These are phyloP conservation scores for Triplophysa dalaica DNA, from an alignment of 2,113 vertebrate species.

Conservation along the genomic window DNA sequence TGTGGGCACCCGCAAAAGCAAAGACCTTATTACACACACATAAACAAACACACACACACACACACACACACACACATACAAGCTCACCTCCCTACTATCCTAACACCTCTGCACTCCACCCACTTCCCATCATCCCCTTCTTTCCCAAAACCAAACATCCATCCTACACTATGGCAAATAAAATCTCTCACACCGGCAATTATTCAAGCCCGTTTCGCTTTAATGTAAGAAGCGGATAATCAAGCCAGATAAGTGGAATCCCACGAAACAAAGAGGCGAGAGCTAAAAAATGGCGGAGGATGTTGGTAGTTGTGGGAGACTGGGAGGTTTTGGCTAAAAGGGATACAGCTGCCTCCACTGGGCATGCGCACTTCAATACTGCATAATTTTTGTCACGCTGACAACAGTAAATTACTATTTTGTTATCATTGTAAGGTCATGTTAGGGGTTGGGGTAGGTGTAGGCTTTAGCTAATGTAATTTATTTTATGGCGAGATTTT, in stretches of 20 bases:
- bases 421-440: too few species aligned
- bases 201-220: constrained; percentile 26
- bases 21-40: constrained; percentile 71
- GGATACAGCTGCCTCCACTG: too few species aligned
- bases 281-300: not conserved
- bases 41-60: constrained; percentile 53
- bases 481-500: too few species aligned
- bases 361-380: too few species aligned
- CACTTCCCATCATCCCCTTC: constrained; percentile 47
- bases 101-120: constrained; percentile 60
- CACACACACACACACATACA: constrained; percentile 35
- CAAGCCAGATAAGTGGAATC: constrained; percentile 1
- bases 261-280: constrained; percentile 11
- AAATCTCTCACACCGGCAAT: constrained; percentile 27
- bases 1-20: constrained; percentile 70
- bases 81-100: constrained; percentile 52
- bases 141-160: constrained; percentile 13
- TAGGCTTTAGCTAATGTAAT: too few species aligned
- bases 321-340: not conserved
- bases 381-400: too few species aligned
- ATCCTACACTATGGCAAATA: constrained; percentile 33
- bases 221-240: constrained; percentile 7
- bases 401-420: too few species aligned
- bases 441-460: too few species aligned
- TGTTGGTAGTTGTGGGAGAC: constrained; percentile 20